These are phyloP conservation scores for Zaprionus ornatus DNA, from an alignment of 1,140 invertebrate species.

Conservation along the genomic window DNA sequence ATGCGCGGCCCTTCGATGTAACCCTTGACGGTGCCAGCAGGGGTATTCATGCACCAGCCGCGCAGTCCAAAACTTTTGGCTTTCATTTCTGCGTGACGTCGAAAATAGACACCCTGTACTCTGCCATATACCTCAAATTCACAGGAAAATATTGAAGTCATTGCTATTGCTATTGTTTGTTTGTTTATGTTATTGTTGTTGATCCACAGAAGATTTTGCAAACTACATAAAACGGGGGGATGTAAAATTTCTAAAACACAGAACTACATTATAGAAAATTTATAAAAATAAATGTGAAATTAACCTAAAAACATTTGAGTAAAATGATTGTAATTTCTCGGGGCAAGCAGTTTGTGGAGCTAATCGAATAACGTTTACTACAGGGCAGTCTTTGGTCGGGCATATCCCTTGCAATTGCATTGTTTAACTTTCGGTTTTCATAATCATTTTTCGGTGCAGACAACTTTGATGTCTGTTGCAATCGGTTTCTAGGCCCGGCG, in stretches of 20 bases:
- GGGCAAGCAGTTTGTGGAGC: no score
- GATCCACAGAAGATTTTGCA: not conserved
- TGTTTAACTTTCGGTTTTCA: constrained; percentile 2
- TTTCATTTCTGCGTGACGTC: constrained; percentile 48
- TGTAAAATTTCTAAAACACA: not conserved
- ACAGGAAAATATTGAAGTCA: constrained; percentile 36
- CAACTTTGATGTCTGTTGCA: constrained; percentile 5
- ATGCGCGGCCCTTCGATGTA: constrained; percentile 59
- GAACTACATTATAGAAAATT: no score
- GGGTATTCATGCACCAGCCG: constrained; percentile 66
- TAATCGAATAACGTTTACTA: no score
- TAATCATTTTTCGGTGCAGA: not conserved
- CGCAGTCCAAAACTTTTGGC: constrained; percentile 55
- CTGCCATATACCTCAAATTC: constrained; percentile 64
- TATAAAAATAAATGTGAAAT: not conserved
- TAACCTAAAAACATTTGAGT: not conserved
- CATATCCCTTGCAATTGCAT: no score
- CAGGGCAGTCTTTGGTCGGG: no score
- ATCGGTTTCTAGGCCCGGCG: constrained; percentile 45
- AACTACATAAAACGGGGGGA: not conserved
- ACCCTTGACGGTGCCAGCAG: constrained; percentile 50
- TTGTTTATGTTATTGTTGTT: not conserved
- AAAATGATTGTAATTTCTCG: not conserved
- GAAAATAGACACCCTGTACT: constrained; percentile 67
- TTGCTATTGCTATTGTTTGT: not conserved